Base-by-base conservation (phyloP, 2,888 invertebrate genomes). In the Nomada ferruginata region DNA sequence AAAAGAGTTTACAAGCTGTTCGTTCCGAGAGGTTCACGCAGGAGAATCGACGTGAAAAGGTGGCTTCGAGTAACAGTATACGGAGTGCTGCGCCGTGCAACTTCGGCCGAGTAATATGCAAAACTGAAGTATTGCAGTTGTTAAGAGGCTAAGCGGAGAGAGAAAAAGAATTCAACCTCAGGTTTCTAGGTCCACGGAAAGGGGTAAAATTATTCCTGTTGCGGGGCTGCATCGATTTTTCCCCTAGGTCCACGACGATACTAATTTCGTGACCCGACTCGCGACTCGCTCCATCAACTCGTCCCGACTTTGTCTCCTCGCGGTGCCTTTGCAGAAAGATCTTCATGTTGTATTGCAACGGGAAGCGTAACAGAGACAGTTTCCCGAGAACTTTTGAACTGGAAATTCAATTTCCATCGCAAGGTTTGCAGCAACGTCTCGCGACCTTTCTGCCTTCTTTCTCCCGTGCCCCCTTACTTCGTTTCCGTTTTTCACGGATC, bases 331-430 rank as follows among this genome's bases (percentile, higher is more conserved):
- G 75, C 79, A 70, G 83, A 71, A 78, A 79, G 60, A 78, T 85
- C 82, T 71, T 61, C 55, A 23, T 73, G 82, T 73, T 74, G 76
- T 69, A 76, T 87, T 68, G 69, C 79, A 76, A 20, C 68, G 57
- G 44, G 60, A 52, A 69, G 53, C 78, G 82, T 83, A 85, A 85
- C 82, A 76, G 81, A 87, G 84, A 74, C 65, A 79, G 81, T 88
- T 81, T 83, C 87, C 59, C 74, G 84, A 88, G 88, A 87, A 87
- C 87, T 86, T 87, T 87, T 85, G 85, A 87, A 83, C 87, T 87
- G 85, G 76, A 86, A 87, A 87, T 87, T 87, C 87, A 87, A 87
- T 87, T 87, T 87, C 83, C 87, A 87, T 87, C 76, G 85, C 75
- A 79, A 83, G 86, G 26, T 65, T 84, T 72, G 75, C 80, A 66